Base-by-base conservation (phyloP, 2,888 invertebrate species). In the Zeuzera pyrina region DNA sequence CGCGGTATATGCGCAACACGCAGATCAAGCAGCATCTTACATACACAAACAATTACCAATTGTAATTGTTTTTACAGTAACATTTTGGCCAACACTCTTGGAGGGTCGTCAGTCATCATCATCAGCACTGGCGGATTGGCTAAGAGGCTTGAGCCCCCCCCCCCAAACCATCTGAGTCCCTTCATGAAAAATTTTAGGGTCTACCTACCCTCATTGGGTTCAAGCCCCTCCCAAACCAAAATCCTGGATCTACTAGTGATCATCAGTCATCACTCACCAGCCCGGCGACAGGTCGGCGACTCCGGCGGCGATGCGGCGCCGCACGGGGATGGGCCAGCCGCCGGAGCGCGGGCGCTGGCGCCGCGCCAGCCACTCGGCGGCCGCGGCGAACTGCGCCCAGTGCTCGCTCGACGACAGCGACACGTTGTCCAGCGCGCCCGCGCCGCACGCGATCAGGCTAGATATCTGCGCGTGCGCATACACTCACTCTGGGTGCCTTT, bases 241-340 rank as follows among this genome's bases (percentile, higher is more conserved):
- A n/a, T n/a, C n/a, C n/a, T n/a, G n/a, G n/a, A n/a, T n/a, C n/a
- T 19, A 19, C 5, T 19, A 19, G 19, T 19, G 19, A 19, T 19
- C 5, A 19, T 19, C 5, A 19, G 8, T 19, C 6, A 10, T 12
- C 4, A 43, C 65, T 55, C 47, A 87, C 97, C 97, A 97, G 37
- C 96, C 96, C 1, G 95, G 91, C 46, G 87, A 85, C 29, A 98
- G 86, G 47, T 92, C 91, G 4, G 89, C 87, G 68, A 92, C 91
- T 13, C 91, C 91, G 27, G 89, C 81, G 1, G 90, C 89, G 46
- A 91, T 87, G 74, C 87, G 90, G 57, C 96, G 85, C 35, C 88
- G 86, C 29, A 96, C 97, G 31, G 93, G 93, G 60, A 96, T 94
- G 29, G 94, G 88, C 96, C 98, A 98, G 39, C 97, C 98, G 28